These are phyloP conservation scores for Lucilia cuprina DNA, from an alignment of 1,140 invertebrate species.

Conservation along the genomic window DNA sequence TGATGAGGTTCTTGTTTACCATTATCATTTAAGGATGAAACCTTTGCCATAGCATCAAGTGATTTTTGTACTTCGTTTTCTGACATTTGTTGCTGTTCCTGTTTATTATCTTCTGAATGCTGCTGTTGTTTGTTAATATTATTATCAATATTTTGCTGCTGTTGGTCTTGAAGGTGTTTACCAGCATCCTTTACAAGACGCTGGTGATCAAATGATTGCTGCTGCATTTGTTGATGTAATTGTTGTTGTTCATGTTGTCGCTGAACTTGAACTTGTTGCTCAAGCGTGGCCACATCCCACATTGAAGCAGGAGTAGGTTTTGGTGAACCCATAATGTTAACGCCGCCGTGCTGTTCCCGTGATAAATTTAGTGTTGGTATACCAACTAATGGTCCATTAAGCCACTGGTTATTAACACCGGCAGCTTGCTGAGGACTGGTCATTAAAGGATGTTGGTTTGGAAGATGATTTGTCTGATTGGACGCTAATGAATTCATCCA, in stretches of 20 bases:
- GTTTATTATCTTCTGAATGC: background rate
- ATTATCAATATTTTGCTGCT: background rate
- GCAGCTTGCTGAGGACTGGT: background rate
- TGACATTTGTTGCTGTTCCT: background rate
- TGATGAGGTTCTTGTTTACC: background rate
- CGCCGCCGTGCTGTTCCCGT: background rate
- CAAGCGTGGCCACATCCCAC: constrained; percentile 48
- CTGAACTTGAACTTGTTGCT: constrained; percentile 43
- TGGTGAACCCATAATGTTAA: background rate
- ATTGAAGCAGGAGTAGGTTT: constrained; percentile 40
- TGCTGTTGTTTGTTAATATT: background rate
- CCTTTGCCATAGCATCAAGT: background rate
- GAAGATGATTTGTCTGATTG: constrained; percentile 35
- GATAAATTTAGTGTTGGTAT: background rate
- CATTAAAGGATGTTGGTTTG: background rate
- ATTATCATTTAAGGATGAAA: background rate
- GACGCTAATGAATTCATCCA: constrained; percentile 43
- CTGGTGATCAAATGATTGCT: constrained; percentile 49
- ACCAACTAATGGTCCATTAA: constrained; percentile 39
- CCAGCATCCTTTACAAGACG: constrained; percentile 42
- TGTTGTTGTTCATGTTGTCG: constrained; percentile 60
- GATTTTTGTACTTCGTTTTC: background rate
- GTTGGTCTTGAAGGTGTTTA: background rate
- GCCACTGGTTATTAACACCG: constrained; percentile 23
- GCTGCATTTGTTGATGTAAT: constrained; percentile 48